phyloP scores from a whole-genome alignment of 2,113 vertebrate species.

The Octodon degus region DNA sequence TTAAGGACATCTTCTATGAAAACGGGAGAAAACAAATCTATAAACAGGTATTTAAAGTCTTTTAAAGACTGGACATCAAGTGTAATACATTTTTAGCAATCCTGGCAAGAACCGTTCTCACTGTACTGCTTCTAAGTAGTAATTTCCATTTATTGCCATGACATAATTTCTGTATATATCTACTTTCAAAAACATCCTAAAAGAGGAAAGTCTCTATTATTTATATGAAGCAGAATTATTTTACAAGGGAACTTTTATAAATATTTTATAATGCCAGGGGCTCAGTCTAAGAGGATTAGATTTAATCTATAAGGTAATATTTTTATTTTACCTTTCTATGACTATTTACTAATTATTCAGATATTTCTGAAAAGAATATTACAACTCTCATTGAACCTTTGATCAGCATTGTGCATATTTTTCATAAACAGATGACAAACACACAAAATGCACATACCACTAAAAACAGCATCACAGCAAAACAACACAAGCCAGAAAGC shows the following conservation, averaged over 20 bases:
- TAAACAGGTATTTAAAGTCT: not conserved
- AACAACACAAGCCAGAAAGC: slow-evolving; percentile 71
- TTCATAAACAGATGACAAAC: slow-evolving; percentile 11
- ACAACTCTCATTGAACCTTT: not conserved
- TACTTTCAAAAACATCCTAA: not conserved
- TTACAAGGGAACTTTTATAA: not conserved
- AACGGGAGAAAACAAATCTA: not conserved
- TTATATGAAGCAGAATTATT: not conserved
- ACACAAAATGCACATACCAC: slow-evolving; percentile 67
- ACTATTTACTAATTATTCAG: slow-evolving; percentile 22
- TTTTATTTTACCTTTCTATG: slow-evolving; percentile 3
- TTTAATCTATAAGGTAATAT: not conserved
- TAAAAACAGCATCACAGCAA: slow-evolving; percentile 75
- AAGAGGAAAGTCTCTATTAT: not conserved
- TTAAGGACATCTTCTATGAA: not conserved
- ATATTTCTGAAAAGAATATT: slow-evolving; percentile 9
- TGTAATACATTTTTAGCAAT: not conserved
- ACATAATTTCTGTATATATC: not conserved
- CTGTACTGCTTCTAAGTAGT: not conserved
- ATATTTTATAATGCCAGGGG: not conserved
- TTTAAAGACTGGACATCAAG: no score
- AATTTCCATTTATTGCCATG: not conserved
- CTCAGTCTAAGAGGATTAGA: not conserved
- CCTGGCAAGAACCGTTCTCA: not conserved
- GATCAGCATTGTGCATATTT: not conserved